Evolutionary conservation across 1,140 invertebrate species (phyloP).

Genomic region (Pseudomyrmex cubaensis): DNA sequence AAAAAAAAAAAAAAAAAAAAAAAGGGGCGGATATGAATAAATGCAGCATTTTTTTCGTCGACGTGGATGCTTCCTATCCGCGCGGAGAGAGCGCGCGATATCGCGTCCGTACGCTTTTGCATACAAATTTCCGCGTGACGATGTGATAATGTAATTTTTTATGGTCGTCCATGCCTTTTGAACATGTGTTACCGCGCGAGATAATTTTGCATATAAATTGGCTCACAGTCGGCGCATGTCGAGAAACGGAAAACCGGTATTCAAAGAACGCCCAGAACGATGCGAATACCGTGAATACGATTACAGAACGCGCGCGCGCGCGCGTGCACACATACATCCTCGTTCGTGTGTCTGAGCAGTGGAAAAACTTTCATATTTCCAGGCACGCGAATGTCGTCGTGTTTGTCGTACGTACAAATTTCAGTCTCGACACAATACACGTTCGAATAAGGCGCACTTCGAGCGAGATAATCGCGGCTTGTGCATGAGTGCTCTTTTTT

Average conservation of each 20-base stretch:
- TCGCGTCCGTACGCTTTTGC: conserved; percentile 66
- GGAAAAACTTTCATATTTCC: conserved; percentile 64
- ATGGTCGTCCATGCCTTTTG: conserved; percentile 64
- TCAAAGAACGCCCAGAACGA: conserved; percentile 67
- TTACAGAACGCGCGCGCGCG: conserved; percentile 34
- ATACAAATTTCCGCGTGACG: conserved; percentile 68
- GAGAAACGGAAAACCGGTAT: conserved; percentile 74
- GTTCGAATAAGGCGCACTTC: conserved; percentile 33
- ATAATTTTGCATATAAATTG: conserved; percentile 76
- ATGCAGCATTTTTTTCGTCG: conserved; percentile 40
- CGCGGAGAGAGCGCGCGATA: conserved; percentile 34
- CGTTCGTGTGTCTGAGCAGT: conserved; percentile 35
- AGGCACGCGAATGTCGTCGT: conserved; percentile 49
- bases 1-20: not conserved
- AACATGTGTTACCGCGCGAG: conserved; percentile 72
- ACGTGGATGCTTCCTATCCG: conserved; percentile 48
- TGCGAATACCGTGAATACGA: conserved; percentile 70
- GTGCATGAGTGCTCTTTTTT: conserved; percentile 40
- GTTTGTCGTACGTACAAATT: conserved; percentile 57
- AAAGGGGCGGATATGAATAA: conserved; percentile 35
- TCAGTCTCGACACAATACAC: conserved; percentile 48
- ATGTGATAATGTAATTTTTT: conserved; percentile 72
- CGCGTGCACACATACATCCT: not conserved
- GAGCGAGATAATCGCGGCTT: conserved; percentile 52
- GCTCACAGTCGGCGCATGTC: conserved; percentile 66